Evolutionary conservation across 2,797 vertebrate species (phyloP).

Genomic region (Periparus ater): DNA sequence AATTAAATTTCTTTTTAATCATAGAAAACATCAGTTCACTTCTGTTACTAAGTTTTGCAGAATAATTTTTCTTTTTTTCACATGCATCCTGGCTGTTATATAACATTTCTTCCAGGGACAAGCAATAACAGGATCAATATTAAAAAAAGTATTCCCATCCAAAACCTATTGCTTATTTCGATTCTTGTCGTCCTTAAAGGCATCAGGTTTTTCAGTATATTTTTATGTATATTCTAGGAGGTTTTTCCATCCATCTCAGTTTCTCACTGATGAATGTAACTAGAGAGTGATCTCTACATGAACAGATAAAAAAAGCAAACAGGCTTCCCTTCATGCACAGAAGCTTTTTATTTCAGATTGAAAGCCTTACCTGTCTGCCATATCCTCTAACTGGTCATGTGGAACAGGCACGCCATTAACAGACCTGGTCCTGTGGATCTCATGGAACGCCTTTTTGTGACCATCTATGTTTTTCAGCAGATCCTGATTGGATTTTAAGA

Average conservation of each 20-base stretch:
- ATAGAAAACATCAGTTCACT: neutral
- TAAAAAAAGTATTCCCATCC: conserved; percentile 7
- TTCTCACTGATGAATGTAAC: neutral
- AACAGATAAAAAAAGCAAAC: conserved; percentile 12
- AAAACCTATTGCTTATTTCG: neutral
- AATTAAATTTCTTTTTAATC: conserved; percentile 25
- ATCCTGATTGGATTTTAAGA: conserved; percentile 79
- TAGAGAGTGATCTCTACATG: neutral
- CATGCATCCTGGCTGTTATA: conserved; percentile 67
- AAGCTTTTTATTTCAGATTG: neutral
- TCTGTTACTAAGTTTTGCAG: conserved; percentile 59
- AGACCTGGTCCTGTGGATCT: conserved; percentile 91
- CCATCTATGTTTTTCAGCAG: conserved; percentile 92
- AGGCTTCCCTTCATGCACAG: neutral
- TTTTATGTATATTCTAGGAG: neutral
- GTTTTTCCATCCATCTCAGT: neutral
- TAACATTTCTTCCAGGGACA: conserved; percentile 65
- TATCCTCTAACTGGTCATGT: conserved; percentile 93
- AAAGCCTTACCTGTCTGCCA: conserved; percentile 90
- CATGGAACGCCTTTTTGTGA: conserved; percentile 91
- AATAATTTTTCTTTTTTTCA: conserved; percentile 64
- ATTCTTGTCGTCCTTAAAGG: conserved; percentile 4
- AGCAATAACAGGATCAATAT: conserved; percentile 49
- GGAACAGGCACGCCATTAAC: conserved; percentile 95
- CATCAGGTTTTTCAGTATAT: neutral